Base-by-base conservation (phyloP, 2,113 vertebrate genomes). In the Morone chrysops region DNA sequence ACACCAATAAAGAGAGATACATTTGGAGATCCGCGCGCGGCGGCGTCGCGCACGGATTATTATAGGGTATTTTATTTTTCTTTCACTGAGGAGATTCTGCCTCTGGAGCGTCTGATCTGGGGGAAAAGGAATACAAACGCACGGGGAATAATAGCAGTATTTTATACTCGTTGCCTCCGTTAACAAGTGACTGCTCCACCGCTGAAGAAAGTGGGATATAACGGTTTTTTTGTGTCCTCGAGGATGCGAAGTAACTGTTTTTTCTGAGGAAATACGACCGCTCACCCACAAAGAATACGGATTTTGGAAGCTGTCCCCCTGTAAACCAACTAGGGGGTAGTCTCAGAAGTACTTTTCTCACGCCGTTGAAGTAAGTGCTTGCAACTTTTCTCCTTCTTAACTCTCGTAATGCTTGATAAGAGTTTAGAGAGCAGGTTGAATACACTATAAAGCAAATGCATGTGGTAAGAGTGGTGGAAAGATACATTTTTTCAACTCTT, bases 41-140 rank as follows among this genome's bases (percentile, higher is more conserved):
- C 79, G 83, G 72, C 57, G 76, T 80, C 85, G 89, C 87, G 90
- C 88, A 81, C 80, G 92, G 88, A 94, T 93, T 84, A 90, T 86
- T 87, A 59, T 63, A 74, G 68, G 66, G 11, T 79, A 7, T 84
- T 88, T 90, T 66, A 47, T 78, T 89, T 86, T 81, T 78, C 70
- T 72, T 65, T 77, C 48, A 63, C 75, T 38, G 81, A 57, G 70
- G 69, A 87, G 87, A 83, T 78, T 84, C 51, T 36, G 78, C 25
- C 63, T 88, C 31, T 31, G 45, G 65, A 81, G 79, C 82, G 71
- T 83, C 77, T 82, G 73, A 79, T 82, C 70, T 75, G 20, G 57
- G 80, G 67, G 76, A 75, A 73, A 78, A 75, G 86, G 89, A 91
- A 82, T 90, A 92, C 82, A 86, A 84, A 79, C 90, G 48, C 77